Evolutionary conservation across 1,140 invertebrate species (phyloP), one percentile per base, ranked within the genome.

Genomic region (Potamilus streckersoni): DNA sequence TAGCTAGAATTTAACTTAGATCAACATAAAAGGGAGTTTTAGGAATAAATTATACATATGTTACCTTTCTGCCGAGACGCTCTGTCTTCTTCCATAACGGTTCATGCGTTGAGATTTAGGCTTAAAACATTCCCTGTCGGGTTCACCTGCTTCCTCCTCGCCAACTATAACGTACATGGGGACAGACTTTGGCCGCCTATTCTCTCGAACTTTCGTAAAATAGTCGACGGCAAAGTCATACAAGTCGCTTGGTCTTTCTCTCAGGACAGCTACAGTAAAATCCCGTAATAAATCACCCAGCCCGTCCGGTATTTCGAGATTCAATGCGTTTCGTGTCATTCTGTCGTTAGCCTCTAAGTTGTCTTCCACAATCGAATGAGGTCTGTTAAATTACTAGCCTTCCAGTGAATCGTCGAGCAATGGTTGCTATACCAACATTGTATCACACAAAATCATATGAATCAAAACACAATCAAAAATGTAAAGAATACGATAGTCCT

Each of bases 201-300:
- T 86, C 63, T 87, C 85, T 55, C 85, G 73, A 17, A 90, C 74
- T 87, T 94, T 93, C 76, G 93, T 94, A 89, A 98, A 98, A 91
- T 97, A 98, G 84, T 96, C 95, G 72, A 96, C 94, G 59, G 96
- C 96, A 92, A 95, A 98, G 85, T 96, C 94, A 79, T 97, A 92
- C 61, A 98, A 93, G 92, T 97, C 95, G 31, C 92, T 92, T 15
- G 97, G 97, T 88, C 96, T 95, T 89, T 98, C 96, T 82, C 97
- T 92, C 79, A 98, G 91, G 88, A 97, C 98, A 84, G 94, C 95
- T 79, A 98, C 97, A 66, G 97, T 98, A 89, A 98, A 98, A 87
- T 98, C 96, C 85, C 97, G 92, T 71, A 98, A 92, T 80, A 98
- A 93, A 89, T 97, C 96, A 86, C 96, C 93, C 75, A 98, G 92